A percentile compares a stretch with the other conserved stretches of the same genome.
phyloP scores from a whole-genome alignment of 2,797 vertebrate species.

The Tinamus major region DNA sequence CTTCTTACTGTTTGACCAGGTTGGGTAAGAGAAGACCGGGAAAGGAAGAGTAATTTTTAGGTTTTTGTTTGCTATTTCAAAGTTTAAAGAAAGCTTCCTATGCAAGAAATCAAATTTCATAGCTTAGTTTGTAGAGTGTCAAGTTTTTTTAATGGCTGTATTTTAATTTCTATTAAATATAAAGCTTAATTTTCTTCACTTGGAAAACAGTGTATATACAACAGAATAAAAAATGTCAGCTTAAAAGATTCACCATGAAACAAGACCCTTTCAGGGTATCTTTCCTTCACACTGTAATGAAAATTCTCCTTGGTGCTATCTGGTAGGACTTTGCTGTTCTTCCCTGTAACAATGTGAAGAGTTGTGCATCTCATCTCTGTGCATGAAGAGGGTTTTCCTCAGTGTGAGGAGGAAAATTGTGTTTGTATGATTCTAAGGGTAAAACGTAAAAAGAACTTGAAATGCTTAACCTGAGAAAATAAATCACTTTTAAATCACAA shows the following conservation, averaged over 20 bases:
- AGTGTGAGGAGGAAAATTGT: background rate
- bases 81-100: conserved; percentile 33
- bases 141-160: background rate
- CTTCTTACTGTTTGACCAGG: background rate
- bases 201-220: background rate
- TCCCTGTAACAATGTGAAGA: conserved; percentile 23
- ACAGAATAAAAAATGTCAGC: background rate
- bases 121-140: background rate
- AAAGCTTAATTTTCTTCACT: background rate
- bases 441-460: background rate
- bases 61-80: background rate
- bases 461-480: conserved; percentile 20
- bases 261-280: background rate
- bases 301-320: conserved; percentile 56
- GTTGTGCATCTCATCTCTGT: background rate
- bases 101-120: conserved; percentile 20
- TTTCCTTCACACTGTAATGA: conserved; percentile 6
- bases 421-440: background rate
- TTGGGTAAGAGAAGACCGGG: background rate
- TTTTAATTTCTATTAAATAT: background rate
- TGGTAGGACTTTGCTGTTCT: background rate
- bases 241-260: background rate
- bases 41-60: background rate
- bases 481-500: background rate
- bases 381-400: background rate